Evolutionary conservation across 2,113 vertebrate species (phyloP), one percentile per base, ranked within the genome.

Genomic region (Epinephelus cyanopodus): DNA sequence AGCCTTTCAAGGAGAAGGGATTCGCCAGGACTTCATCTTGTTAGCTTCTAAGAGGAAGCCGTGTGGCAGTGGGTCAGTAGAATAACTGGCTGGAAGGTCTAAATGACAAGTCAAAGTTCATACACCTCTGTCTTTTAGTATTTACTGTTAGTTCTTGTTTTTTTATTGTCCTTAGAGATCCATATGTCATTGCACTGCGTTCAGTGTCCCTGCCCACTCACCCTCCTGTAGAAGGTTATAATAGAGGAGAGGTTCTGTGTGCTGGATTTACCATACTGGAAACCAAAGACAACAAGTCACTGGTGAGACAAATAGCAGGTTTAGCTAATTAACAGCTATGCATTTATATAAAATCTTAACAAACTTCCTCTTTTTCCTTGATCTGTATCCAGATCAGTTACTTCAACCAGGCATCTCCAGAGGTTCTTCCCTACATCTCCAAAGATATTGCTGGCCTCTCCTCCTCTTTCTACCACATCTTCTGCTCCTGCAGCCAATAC

Each of bases 221-320:
- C 61, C 94, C 92, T 0, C 92, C 96, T 58, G 92, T 61, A 0
- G 75, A 93, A 0, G 74, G 85, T 0, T 97, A 91, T 77, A 96
- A 95, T 0, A 93, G 97, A 0, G 96, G 96, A 3, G 98, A 99
- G 91, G 96, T 97, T 0, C 71, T 98, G 18, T 99, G 98, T 93
- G 98, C 97, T 0, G 98, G 98, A 3, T 98, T 99, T 84, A 98
- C 96, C 82, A 94, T 99, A 61, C 96, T 96, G 94, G 91, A 95
- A 0, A 94, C 96, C 56, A 93, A 93, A 0, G 92, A 95, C 79
- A 94, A 95, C 73, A 81, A 11, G 62, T 96, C 96, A 54, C 96
- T 97, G 96, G 98, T 99, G 67, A 69, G 82, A 19, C 9, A 0
- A 57, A 3, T 5, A 8, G 3, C 0, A 0, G 2, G n/a, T 39